These are phyloP conservation scores for Sitobion miscanthi DNA, from an alignment of 1,140 invertebrate species.

Conservation along the genomic window DNA sequence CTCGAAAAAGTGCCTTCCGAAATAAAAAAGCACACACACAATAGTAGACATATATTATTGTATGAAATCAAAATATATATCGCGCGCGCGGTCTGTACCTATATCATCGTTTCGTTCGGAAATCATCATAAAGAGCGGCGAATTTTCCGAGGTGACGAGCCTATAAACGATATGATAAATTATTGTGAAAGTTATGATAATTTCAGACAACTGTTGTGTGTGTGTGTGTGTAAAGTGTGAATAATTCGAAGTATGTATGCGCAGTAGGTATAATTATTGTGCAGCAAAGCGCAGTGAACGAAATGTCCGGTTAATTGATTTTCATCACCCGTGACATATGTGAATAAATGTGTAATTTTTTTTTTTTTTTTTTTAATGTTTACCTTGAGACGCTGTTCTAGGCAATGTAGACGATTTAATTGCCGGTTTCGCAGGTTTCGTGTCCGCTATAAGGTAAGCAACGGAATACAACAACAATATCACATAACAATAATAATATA, in stretches of 20 bases:
- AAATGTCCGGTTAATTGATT: not conserved
- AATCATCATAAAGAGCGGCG: not conserved
- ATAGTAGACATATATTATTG: no score
- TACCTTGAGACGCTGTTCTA: slow-evolving; percentile 91
- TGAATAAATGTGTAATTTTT: slow-evolving; percentile 1
- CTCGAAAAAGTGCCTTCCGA: not conserved
- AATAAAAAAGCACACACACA: not conserved
- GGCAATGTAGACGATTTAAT: slow-evolving; percentile 93
- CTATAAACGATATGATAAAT: not conserved
- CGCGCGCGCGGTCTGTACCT: not conserved
- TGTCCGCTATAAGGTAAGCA: slow-evolving; percentile 71
- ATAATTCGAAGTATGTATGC: slow-evolving; percentile 4
- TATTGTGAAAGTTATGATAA: not conserved
- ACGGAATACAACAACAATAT: slow-evolving; percentile 50
- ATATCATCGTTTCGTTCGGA: not conserved
- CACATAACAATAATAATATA: slow-evolving; percentile 14
- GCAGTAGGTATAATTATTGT: not conserved
- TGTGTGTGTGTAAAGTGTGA: not conserved
- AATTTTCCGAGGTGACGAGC: not conserved
- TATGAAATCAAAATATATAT: not conserved
- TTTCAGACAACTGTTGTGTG: not conserved
- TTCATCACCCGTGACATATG: not conserved
- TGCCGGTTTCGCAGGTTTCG: slow-evolving; percentile 91
- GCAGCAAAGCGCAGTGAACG: not conserved
- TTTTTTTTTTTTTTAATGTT: slow-evolving; percentile 60